Evolutionary conservation across 1,140 invertebrate genomes (phyloP), one percentile per base, ranked within the genome.

Genomic region (Zaprionus tsacasi): DNA sequence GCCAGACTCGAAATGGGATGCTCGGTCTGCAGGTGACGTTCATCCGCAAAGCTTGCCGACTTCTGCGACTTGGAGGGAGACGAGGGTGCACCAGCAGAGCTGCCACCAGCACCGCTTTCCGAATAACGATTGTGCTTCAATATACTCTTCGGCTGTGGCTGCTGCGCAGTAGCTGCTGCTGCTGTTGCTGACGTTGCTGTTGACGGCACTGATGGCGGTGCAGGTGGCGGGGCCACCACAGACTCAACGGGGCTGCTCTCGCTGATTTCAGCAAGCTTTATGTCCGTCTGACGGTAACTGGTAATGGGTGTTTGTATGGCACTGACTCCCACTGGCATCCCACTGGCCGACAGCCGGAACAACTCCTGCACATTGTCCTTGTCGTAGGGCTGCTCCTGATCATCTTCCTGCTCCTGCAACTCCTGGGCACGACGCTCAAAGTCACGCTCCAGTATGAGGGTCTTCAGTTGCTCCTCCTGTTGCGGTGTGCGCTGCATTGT

Each of bases 341-440:
- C 65, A 45, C 76, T 25, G 4, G 71, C 63, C 8, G 80, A 65
- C 48, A 92, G 56, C 5, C 92, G 76, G 21, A 92, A 83, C n/a
- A 88, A 77, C 74, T 93, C 92, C 58, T 92, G 90, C 4, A 91
- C 75, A 68, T 86, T 92, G 89, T 80, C 94, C 91, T 80, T 95
- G 35, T 91, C 83, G 56, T 92, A 93, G 15, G 79, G 63, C 52
- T 85, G 95, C 40, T 95, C 96, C 69, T 97, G 96, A 21, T 97
- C 96, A 54, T 98, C 96, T 79, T 97, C 96, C 43, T 96, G 95
- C 76, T 94, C 95, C 17, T 95, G 94, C 40, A 94, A 93, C 91
- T 97, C 96, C 87, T 96, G 96, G 4, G 97, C 97, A 52, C 97
- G 93, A 43, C 97, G 94, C 79, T 98, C 96, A 91, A 98, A 98